These are phyloP conservation scores for Maccullochella peelii DNA, from an alignment of 2,113 vertebrate genomes.

Conservation along the genomic window DNA sequence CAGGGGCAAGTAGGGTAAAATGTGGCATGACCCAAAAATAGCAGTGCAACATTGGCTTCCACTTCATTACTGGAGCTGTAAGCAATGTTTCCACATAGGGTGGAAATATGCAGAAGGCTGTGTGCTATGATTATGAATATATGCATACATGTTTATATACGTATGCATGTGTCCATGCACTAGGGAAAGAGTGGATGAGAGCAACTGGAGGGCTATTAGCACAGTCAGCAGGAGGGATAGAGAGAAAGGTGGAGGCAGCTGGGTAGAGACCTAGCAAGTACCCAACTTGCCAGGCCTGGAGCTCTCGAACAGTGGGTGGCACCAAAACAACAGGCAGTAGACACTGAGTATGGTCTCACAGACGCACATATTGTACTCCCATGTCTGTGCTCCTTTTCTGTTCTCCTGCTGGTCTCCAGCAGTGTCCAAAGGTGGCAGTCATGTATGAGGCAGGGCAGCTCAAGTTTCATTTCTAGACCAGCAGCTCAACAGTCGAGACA, in stretches of 20 bases:
- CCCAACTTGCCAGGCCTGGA: constrained; percentile 54
- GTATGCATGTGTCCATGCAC: constrained; percentile 52
- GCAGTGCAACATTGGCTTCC: constrained; percentile 57
- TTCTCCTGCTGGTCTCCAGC: constrained; percentile 66
- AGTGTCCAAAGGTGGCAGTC: constrained; percentile 64
- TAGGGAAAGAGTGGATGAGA: constrained; percentile 51
- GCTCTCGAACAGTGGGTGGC: constrained; percentile 77
- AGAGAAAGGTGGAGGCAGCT: constrained; percentile 55
- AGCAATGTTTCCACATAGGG: constrained; percentile 57
- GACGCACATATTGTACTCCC: constrained; percentile 57
- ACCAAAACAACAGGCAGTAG: constrained; percentile 77
- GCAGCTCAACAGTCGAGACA: constrained; percentile 68
- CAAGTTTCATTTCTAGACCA: constrained; percentile 72
- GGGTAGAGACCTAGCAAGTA: constrained; percentile 65
- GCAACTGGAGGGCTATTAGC: constrained; percentile 74
- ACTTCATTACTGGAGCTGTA: constrained; percentile 62
- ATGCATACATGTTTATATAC: constrained; percentile 44
- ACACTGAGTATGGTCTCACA: constrained; percentile 58
- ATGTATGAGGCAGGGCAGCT: constrained; percentile 56
- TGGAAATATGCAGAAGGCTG: constrained; percentile 31
- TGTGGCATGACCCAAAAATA: constrained; percentile 73
- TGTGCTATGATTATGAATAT: constrained; percentile 35
- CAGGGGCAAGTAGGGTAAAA: constrained; percentile 72
- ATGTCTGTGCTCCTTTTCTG: constrained; percentile 41
- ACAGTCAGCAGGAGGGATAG: constrained; percentile 64